Conservation (phyloP, 1,140 invertebrate species). For the Oryctes rhinoceros region DNA sequence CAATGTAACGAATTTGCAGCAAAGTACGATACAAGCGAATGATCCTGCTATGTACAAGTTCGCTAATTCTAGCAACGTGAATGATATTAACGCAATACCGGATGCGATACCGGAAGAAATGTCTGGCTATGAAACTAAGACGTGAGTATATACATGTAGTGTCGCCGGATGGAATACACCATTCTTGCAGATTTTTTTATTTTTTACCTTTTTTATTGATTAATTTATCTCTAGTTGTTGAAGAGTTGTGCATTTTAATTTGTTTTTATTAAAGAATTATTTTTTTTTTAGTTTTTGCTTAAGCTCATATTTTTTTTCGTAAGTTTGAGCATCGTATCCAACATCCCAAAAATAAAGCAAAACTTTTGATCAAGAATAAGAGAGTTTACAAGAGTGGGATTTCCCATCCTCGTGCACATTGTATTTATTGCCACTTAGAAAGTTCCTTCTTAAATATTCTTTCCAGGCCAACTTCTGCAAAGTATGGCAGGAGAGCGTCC, state of each 20-base stretch:
- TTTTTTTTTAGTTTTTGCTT: no score
- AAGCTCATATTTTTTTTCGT: no score
- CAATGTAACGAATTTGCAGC: conserved; percentile 12
- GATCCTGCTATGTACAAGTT: conserved; percentile 15
- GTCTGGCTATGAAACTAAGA: neutral
- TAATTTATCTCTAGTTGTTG: no score
- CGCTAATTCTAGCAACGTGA: conserved; percentile 8
- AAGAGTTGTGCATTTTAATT: no score
- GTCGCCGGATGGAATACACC: neutral
- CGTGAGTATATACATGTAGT: neutral
- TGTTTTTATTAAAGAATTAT: no score
- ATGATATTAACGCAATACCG: conserved; percentile 24
- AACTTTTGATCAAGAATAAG: no score
- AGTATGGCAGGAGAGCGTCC: conserved; percentile 53
- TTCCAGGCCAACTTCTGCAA: conserved; percentile 45
- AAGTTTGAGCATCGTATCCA: no score
- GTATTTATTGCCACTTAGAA: neutral
- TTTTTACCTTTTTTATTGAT: neutral
- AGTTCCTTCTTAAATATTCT: neutral
- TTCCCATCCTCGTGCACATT: neutral
- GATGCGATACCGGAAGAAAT: conserved; percentile 11
- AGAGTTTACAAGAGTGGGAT: no score
- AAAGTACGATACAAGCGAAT: neutral
- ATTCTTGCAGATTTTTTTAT: neutral
- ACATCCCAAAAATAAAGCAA: no score